phyloP scores from a whole-genome alignment of 2,888 invertebrate species.

The Meta bourneti region DNA sequence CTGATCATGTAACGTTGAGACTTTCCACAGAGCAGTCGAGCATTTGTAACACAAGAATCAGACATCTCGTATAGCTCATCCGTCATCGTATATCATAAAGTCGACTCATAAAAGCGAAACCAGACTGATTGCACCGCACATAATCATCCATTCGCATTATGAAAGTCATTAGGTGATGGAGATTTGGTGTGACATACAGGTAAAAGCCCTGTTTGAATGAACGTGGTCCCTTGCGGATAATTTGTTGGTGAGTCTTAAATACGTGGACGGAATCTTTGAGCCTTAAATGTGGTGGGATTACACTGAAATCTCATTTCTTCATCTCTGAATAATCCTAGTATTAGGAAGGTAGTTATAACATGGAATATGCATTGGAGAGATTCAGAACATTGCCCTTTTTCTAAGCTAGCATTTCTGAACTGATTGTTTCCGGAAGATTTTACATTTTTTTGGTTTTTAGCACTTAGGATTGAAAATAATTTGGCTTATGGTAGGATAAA shows the following conservation, averaged over 20 bases:
- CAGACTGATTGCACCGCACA: neutral
- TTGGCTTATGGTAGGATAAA: no score
- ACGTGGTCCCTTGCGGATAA: neutral
- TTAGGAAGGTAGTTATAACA: neutral
- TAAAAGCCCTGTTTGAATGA: neutral
- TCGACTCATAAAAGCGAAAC: neutral
- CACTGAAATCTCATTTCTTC: neutral
- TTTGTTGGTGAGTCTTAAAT: neutral
- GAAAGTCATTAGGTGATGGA: conserved; percentile 1
- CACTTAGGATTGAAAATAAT: no score
- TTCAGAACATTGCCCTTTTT: no score
- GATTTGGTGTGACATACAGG: neutral
- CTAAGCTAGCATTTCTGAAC: no score
- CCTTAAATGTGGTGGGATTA: neutral
- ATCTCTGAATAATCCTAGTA: neutral
- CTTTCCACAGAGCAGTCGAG: no score
- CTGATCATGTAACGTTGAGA: no score
- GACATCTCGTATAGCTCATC: neutral
- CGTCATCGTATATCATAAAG: neutral
- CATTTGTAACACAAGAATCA: neutral
- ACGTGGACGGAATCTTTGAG: neutral
- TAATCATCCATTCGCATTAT: neutral
- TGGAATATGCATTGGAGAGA: no score
- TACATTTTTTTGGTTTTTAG: no score
- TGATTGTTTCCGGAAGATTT: no score